Evolutionary conservation across 2,113 vertebrate species (phyloP), one percentile per base, ranked within the genome.

Genomic region (Glaucidium brasilianum): DNA sequence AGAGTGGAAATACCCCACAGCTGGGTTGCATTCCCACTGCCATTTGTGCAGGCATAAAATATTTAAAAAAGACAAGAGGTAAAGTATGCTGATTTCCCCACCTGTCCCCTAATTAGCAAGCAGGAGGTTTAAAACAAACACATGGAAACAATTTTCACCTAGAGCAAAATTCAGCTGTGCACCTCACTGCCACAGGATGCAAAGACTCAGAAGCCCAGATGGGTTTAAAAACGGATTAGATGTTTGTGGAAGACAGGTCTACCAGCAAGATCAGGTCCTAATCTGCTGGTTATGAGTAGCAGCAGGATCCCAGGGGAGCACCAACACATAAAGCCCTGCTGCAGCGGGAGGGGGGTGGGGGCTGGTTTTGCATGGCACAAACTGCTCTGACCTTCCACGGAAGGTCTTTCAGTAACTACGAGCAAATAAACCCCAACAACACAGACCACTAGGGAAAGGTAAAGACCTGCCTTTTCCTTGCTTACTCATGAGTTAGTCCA

Each of bases 1-100:
- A 67, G 85, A 85, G 35, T 87, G 76, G 94, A 95, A 97, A 96
- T 16, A 94, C 8, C 92, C 90, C 77, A 49, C 84, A 85, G 91
- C 93, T 92, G 91, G 67, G 81, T 80, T 92, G 63, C 55, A 73
- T 73, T 90, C 91, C 89, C 87, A 85, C n/a, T 52, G 58, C 74
- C 89, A 90, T 90, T 92, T 90, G 74, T 68, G 82, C 89, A 85
- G 74, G 71, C 72, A 90, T 47, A 91, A 95, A 92, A 92, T 39
- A 96, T 59, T 86, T 56, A 66, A 56, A 52, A 41, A 55, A 92
- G 71, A 85, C 58, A 35, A 74, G 60, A 89, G 73, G 69, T 50
- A 39, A 85, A 94, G 26, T 14, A n/a, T 39, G 64, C 78, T 59
- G 45, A 86, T 91, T 81, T 95, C 73, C 50, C 80, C 86, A 96